Conservation (phyloP, 2,113 vertebrate genomes). For the Epinephelus cyanopodus region DNA sequence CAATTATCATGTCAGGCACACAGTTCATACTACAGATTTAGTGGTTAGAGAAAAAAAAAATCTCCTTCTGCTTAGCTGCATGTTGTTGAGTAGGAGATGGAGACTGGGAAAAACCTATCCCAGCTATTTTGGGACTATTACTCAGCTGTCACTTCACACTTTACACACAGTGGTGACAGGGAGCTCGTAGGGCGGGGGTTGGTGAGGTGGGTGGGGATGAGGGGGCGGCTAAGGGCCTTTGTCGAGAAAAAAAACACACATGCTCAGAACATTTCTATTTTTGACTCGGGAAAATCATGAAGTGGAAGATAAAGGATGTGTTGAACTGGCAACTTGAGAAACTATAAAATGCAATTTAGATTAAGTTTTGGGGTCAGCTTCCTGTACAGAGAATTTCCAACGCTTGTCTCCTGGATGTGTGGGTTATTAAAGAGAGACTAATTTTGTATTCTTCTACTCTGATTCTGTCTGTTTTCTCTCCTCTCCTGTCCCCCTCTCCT, state of each 20-base stretch:
- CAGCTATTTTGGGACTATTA: constrained; percentile 83
- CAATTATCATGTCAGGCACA: constrained; percentile 62
- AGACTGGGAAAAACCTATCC: constrained; percentile 71
- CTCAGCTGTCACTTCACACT: constrained; percentile 84
- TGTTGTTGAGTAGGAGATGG: constrained; percentile 36
- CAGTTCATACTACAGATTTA: constrained; percentile 21
- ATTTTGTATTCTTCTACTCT: constrained; percentile 54
- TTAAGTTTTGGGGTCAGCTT: constrained; percentile 65
- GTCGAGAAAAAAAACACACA: constrained; percentile 63
- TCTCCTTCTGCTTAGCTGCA: constrained; percentile 43
- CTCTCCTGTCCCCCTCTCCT: neutral
- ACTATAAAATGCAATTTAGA: constrained; percentile 68
- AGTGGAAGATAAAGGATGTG: constrained; percentile 73
- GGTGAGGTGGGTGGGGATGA: neutral
- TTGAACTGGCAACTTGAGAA: constrained; percentile 60
- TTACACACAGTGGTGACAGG: constrained; percentile 78
- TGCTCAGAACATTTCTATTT: constrained; percentile 78
- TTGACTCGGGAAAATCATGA: constrained; percentile 64
- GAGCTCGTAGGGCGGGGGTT: constrained; percentile 67
- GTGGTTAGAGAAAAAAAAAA: constrained; percentile 34
- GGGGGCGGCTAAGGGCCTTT: constrained; percentile 68
- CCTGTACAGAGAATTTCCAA: constrained; percentile 35
- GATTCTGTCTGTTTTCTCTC: constrained; percentile 29
- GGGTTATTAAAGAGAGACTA: constrained; percentile 49
- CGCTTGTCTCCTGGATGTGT: constrained; percentile 53